Percentiles rank a stretch among this genome's conserved stretches.
Conservation (phyloP, 2,888 invertebrate genomes). For the Chrysina gloriosa region DNA sequence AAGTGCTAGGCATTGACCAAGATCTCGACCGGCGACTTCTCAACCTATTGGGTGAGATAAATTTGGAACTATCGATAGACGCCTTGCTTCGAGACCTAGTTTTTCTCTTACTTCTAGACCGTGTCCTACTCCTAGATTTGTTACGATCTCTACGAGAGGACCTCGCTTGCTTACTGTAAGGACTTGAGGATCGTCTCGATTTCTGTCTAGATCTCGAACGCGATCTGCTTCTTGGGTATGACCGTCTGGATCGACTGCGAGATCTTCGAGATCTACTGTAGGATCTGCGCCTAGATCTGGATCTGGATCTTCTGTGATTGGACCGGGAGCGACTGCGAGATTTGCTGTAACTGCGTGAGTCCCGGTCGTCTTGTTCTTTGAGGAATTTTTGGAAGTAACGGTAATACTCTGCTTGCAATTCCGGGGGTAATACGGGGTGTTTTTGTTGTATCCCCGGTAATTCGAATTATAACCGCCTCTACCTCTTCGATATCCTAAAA, state of each 20-base stretch:
- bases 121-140: constrained; percentile 41
- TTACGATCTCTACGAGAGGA: constrained; percentile 33
- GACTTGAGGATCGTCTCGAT: constrained; percentile 48
- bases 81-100: constrained; percentile 47
- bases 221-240: constrained; percentile 51
- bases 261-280: constrained; percentile 50
- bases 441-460: constrained; percentile 49
- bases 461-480: constrained; percentile 33
- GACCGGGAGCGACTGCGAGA: constrained; percentile 52
- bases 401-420: constrained; percentile 65
- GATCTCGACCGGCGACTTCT: constrained; percentile 67
- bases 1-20: constrained; percentile 69
- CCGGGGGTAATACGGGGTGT: constrained; percentile 52
- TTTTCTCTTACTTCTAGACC: constrained; percentile 44
- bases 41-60: constrained; percentile 59
- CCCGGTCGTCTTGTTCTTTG: constrained; percentile 67
- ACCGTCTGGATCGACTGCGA: constrained; percentile 50
- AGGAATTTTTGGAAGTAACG: constrained; percentile 74
- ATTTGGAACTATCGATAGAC: constrained; percentile 61
- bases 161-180: constrained; percentile 44
- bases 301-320: constrained; percentile 43
- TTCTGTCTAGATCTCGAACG: constrained; percentile 53
- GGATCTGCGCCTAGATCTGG: constrained; percentile 46
- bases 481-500: constrained; percentile 15
- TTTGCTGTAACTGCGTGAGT: constrained; percentile 64